Conservation (phyloP, 2,888 invertebrate species). For the Drosophila mercatorum region DNA sequence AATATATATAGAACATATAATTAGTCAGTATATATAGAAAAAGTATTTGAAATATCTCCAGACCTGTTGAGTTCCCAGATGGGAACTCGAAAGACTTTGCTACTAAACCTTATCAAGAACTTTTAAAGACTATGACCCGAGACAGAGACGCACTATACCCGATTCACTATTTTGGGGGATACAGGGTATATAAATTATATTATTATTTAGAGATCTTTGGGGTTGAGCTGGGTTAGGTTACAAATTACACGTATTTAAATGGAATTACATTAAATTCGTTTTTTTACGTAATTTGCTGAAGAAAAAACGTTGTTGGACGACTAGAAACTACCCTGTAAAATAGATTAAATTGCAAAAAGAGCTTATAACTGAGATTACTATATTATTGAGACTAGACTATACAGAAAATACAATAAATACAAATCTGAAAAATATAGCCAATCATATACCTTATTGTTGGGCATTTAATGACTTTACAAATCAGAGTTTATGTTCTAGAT, state of each 20-base stretch:
- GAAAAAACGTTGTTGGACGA: too few relatives aligned
- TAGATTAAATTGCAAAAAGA: neutral
- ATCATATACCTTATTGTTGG: neutral
- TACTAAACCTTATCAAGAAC: too few relatives aligned
- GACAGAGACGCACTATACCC: neutral
- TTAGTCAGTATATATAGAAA: neutral
- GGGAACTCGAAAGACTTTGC: neutral
- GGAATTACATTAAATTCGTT: neutral
- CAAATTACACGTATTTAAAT: constrained; percentile 11
- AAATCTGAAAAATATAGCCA: neutral
- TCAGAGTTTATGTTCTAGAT: constrained; percentile 1
- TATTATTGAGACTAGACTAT: too few relatives aligned
- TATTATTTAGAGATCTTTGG: constrained; percentile 1
- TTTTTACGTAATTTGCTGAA: constrained; percentile 1
- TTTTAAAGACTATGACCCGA: neutral
- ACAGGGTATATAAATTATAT: neutral
- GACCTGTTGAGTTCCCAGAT: too few relatives aligned
- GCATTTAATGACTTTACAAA: neutral
- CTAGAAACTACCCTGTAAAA: neutral
- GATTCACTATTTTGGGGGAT: too few relatives aligned
- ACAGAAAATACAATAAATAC: too few relatives aligned
- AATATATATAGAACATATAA: neutral
- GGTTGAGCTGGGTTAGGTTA: constrained; percentile 42
- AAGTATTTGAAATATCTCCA: neutral
- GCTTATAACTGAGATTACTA: too few relatives aligned